Evolutionary conservation across 2,888 invertebrate species (phyloP).

Genomic region (Cheilosia vulpina): DNA sequence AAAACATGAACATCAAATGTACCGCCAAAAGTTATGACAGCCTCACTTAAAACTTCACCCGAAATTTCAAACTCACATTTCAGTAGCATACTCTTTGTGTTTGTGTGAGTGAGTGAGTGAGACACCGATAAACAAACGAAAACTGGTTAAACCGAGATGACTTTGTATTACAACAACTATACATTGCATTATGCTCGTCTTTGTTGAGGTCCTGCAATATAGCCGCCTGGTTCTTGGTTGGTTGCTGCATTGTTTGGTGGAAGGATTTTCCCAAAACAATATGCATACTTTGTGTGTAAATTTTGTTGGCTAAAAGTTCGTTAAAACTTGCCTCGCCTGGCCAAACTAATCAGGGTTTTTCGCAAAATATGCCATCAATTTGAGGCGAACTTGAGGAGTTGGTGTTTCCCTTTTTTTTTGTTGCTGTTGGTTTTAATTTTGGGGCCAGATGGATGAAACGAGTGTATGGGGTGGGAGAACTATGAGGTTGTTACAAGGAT

Average conservation of each 20-base stretch:
- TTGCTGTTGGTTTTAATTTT: neutral
- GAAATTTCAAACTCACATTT: slow-evolving; percentile 46
- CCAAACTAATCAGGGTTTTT: slow-evolving; percentile 71
- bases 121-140: slow-evolving; percentile 64
- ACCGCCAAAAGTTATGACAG: slow-evolving; percentile 67
- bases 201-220: slow-evolving; percentile 68
- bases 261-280: slow-evolving; percentile 42
- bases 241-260: slow-evolving; percentile 44
- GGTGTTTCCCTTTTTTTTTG: slow-evolving; percentile 10
- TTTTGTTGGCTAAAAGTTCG: slow-evolving; percentile 68
- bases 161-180: slow-evolving; percentile 52
- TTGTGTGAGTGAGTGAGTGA: slow-evolving; percentile 17
- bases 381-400: slow-evolving; percentile 53
- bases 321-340: slow-evolving; percentile 60
- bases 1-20: slow-evolving; percentile 58
- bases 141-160: slow-evolving; percentile 68
- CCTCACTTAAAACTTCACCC: slow-evolving; percentile 63
- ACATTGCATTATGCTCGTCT: slow-evolving; percentile 49
- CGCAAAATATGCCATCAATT: slow-evolving; percentile 69
- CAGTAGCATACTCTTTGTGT: neutral
- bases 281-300: slow-evolving; percentile 71
- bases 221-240: slow-evolving; percentile 42
- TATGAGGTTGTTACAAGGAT: neutral
- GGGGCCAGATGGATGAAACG: slow-evolving; percentile 40
- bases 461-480: neutral